phyloP scores from a whole-genome alignment of 1,140 invertebrate species.

The Anthonomus grandis region DNA sequence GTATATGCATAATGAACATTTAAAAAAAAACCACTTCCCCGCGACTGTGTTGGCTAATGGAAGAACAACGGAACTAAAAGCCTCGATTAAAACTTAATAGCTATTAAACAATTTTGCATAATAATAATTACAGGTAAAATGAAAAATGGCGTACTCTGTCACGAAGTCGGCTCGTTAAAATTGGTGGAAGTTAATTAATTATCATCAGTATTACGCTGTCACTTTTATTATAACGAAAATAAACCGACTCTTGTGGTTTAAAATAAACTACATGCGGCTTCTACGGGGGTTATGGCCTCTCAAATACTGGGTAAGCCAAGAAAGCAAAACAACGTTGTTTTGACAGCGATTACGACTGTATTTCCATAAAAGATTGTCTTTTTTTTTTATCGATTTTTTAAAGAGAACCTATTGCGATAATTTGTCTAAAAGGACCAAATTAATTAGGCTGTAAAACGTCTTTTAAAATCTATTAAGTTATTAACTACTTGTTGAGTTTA shows the following conservation, averaged over 20 bases:
- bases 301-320: slow-evolving; percentile 12
- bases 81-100: background rate
- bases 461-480: too few relatives aligned
- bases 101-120: background rate
- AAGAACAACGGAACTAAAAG: background rate
- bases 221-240: slow-evolving; percentile 31
- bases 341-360: background rate
- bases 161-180: slow-evolving; percentile 16
- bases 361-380: too few relatives aligned
- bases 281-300: slow-evolving; percentile 25
- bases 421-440: too few relatives aligned
- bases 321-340: background rate
- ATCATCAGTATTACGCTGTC: slow-evolving; percentile 27
- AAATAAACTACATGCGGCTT: slow-evolving; percentile 23
- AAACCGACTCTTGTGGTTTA: slow-evolving; percentile 24
- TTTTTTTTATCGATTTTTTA: too few relatives aligned
- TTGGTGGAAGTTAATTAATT: slow-evolving; percentile 26
- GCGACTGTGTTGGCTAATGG: background rate
- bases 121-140: slow-evolving; percentile 1
- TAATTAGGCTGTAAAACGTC: too few relatives aligned
- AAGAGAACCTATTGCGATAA: too few relatives aligned
- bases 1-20: too few relatives aligned
- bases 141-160: background rate
- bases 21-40: too few relatives aligned
- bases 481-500: too few relatives aligned